Conservation (phyloP, 1,140 invertebrate genomes). For the Pararge aegeria region DNA sequence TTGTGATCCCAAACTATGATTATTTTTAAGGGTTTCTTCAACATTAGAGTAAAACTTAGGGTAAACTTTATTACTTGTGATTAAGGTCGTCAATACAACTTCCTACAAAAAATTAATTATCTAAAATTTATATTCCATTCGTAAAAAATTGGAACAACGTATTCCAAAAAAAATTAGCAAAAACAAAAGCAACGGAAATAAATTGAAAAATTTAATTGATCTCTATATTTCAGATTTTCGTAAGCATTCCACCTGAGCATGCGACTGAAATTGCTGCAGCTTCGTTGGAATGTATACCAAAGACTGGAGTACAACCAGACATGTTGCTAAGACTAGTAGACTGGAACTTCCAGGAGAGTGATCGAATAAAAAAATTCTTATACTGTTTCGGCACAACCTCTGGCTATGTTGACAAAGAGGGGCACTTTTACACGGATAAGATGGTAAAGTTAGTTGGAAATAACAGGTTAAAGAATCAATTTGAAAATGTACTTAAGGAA, state of each 20-base stretch:
- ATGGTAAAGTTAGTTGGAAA: constrained; percentile 24
- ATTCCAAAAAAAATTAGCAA: too few species aligned
- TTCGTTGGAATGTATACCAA: constrained; percentile 13
- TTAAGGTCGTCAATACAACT: too few species aligned
- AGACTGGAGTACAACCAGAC: constrained; percentile 30
- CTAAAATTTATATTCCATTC: too few species aligned
- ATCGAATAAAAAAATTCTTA: constrained; percentile 31
- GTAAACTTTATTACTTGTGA: too few species aligned
- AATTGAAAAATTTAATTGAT: too few species aligned
- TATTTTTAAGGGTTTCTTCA: too few species aligned
- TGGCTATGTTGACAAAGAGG: constrained; percentile 27
- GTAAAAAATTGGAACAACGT: too few species aligned
- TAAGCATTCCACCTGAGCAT: background rate
- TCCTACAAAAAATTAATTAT: too few species aligned
- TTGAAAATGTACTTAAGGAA: constrained; percentile 26
- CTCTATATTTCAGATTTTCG: constrained; percentile 8
- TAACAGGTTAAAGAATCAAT: constrained; percentile 26
- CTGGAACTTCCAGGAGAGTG: constrained; percentile 19
- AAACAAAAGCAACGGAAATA: too few species aligned
- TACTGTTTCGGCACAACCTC: constrained; percentile 28
- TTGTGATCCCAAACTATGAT: too few species aligned
- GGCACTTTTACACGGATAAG: constrained; percentile 27
- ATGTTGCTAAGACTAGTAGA: constrained; percentile 26
- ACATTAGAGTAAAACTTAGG: too few species aligned
- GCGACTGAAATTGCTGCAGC: background rate